A percentile compares a stretch with the other conserved stretches of the same genome.
Evolutionary conservation across 2,888 invertebrate species (phyloP).

Genomic region (Drosophila longiperda): DNA sequence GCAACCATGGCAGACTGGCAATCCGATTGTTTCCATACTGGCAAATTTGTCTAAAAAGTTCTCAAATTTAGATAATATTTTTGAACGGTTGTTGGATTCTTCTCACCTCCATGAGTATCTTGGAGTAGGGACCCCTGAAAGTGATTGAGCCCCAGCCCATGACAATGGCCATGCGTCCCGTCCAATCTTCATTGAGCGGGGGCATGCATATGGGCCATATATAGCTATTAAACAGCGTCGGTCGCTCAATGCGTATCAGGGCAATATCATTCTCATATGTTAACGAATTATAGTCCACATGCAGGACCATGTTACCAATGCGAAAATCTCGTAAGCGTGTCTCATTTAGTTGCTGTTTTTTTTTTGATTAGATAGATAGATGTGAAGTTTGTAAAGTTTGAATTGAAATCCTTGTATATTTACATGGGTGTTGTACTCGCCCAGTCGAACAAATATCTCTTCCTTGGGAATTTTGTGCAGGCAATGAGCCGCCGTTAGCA

Average conservation of each 20-base stretch:
- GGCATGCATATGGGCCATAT: constrained; percentile 95
- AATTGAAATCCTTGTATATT: background rate
- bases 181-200: constrained; percentile 87
- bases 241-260: constrained; percentile 88
- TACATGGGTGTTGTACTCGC: constrained; percentile 91
- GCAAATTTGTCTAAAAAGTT: constrained; percentile 86
- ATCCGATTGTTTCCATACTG: constrained; percentile 90
- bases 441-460: constrained; percentile 90
- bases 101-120: constrained; percentile 90
- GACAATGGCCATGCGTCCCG: constrained; percentile 88
- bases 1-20: constrained; percentile 89
- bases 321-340: constrained; percentile 89
- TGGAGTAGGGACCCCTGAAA: constrained; percentile 90
- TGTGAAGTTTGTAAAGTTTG: background rate
- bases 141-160: constrained; percentile 92
- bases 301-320: constrained; percentile 88
- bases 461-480: constrained; percentile 86
- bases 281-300: constrained; percentile 88
- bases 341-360: constrained; percentile 86
- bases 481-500: constrained; percentile 87
- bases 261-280: constrained; percentile 92
- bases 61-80: background rate
- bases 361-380: background rate
- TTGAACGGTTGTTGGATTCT: background rate
- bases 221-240: constrained; percentile 90